These are phyloP conservation scores for Rhopalosiphum nymphaeae DNA, from an alignment of 2,888 invertebrate species.

Conservation along the genomic window DNA sequence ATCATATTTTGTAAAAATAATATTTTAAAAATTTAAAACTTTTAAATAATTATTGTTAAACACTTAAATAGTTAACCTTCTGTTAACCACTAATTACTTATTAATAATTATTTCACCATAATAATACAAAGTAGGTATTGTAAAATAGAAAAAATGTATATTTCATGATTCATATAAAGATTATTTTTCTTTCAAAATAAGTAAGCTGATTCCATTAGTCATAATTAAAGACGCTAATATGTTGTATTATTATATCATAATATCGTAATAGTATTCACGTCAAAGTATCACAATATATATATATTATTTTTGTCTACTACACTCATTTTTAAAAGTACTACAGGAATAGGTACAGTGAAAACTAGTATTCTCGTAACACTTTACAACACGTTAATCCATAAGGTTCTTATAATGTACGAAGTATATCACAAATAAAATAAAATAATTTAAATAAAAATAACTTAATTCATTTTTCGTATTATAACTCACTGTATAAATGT, in stretches of 20 bases:
- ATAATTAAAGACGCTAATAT: background rate
- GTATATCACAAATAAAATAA: background rate
- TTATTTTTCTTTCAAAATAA: background rate
- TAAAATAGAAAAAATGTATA: background rate
- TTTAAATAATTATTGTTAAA: background rate
- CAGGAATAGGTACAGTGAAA: background rate
- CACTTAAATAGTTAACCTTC: too few species aligned
- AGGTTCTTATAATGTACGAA: background rate
- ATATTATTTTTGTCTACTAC: background rate
- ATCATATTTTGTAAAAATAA: background rate
- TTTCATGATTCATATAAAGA: constrained; percentile 1
- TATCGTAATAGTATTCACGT: background rate
- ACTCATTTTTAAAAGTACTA: background rate
- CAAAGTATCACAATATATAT: background rate
- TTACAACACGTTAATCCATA: background rate
- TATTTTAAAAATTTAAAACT: background rate
- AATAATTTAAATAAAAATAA: background rate
- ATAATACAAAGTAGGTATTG: background rate
- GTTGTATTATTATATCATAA: background rate
- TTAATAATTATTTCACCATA: too few species aligned
- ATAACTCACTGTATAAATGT: background rate
- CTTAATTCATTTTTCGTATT: background rate
- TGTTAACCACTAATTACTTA: too few species aligned
- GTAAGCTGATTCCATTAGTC: background rate
- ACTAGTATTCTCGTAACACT: background rate